Base-by-base conservation (phyloP, 2,888 invertebrate genomes). In the Netelia inedita region DNA sequence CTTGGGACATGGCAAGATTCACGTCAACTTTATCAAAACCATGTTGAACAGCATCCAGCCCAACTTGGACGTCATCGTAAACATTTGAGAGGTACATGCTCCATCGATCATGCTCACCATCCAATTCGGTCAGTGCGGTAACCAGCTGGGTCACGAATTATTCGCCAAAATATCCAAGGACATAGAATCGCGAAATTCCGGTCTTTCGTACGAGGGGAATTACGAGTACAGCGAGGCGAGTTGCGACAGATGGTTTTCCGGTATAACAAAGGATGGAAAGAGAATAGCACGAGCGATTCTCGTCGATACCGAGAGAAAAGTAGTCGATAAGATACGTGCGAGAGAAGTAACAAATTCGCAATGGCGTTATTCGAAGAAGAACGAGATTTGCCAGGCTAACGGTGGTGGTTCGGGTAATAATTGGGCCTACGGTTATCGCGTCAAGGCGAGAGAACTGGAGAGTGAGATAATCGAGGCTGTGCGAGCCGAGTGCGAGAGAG, bases 101-200 rank as follows among this genome's bases (percentile, higher is more conserved):
- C 28, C 55, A 35, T 19, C 16, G 9, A 55, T n/a, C 3, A 93
- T 95, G 90, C 89, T 95, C 53, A 94, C 94, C 14, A 83, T 95
- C 80, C 95, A 95, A 89, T 95, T 94, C 86, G 95, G 95, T 10
- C 95, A 95, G 88, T 95, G 95, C 89, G 95, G 95, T 46, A 95
- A 95, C 92, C 95, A 95, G 91, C 89, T 95, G 66, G 95, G 95
- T 2, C 92, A 94, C 80, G 90, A 93, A 16, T 90, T 95, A 23
- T 95, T 94, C 87, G 90, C 92, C 21, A 93, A 92, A 76, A 86
- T 95, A 79, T 92, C 92, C 41, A 89, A 92, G 21, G 95, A 95
- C 87, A 89, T 94, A 19, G 89, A 89, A 46, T 88, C 91, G 8
- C 69, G 82, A 19, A 91, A 89, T 80, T 89, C 89, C 16, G 91